phyloP scores from a whole-genome alignment of 2,797 vertebrate genomes.

The Chloroceryle amazona region DNA sequence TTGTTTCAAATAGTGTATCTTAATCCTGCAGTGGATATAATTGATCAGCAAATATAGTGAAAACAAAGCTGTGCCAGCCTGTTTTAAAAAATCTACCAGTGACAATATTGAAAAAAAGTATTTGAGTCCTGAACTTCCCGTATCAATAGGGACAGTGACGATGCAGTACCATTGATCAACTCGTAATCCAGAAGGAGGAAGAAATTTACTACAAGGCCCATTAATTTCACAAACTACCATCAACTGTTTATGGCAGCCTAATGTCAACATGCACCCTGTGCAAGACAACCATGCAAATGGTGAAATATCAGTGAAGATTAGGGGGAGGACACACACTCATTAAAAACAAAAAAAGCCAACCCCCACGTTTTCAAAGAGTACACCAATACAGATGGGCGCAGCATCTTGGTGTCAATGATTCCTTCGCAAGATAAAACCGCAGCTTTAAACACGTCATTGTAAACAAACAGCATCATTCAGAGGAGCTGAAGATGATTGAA shows the following conservation, averaged over 20 bases:
- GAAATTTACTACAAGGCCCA: constrained; percentile 21
- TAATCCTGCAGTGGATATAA: constrained; percentile 17
- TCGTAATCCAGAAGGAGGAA: constrained; percentile 39
- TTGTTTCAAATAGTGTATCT: neutral
- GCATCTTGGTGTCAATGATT: neutral
- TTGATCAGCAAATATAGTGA: neutral
- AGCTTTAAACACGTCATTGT: neutral
- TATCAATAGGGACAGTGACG: neutral
- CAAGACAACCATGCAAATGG: neutral
- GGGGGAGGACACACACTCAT: neutral
- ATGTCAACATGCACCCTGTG: constrained; percentile 36
- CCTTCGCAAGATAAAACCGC: neutral
- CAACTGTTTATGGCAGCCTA: constrained; percentile 49
- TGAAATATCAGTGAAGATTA: neutral
- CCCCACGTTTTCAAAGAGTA: neutral
- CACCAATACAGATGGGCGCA: neutral
- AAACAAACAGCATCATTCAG: neutral
- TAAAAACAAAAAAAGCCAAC: neutral
- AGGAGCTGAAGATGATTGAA: neutral
- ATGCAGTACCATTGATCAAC: constrained; percentile 14
- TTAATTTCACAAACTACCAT: constrained; percentile 24
- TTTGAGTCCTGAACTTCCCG: neutral
- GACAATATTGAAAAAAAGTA: neutral
- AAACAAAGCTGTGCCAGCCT: neutral
- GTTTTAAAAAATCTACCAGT: neutral